Evolutionary conservation across 2,797 vertebrate species (phyloP).

Genomic region (Pseudopleuronectes americanus): DNA sequence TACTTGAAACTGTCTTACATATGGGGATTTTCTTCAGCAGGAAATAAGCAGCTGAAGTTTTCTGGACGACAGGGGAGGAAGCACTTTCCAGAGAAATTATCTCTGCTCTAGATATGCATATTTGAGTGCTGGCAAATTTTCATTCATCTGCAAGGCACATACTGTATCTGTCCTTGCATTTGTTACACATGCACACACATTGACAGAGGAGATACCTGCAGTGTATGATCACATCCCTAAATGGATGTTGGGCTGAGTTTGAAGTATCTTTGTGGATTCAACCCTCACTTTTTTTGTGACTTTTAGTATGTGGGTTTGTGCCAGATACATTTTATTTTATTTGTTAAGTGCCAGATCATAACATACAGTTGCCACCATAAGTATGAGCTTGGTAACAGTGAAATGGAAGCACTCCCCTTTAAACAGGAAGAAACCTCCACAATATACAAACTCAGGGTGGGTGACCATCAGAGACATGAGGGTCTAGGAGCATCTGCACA

Average conservation of each 20-base stretch:
- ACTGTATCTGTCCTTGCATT: constrained; percentile 17
- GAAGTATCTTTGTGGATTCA: constrained; percentile 26
- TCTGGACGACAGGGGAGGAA: not conserved
- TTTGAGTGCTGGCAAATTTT: constrained; percentile 26
- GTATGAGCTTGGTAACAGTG: not conserved
- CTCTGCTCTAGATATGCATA: not conserved
- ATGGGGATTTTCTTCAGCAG: constrained; percentile 6
- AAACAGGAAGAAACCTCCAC: too few species aligned
- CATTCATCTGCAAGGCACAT: constrained; percentile 21
- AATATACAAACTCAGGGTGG: too few species aligned
- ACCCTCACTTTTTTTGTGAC: not conserved
- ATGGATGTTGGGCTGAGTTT: constrained; percentile 31
- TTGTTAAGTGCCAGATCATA: not conserved
- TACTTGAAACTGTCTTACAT: not conserved
- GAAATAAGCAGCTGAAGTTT: constrained; percentile 17
- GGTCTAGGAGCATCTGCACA: too few species aligned
- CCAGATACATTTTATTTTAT: not conserved
- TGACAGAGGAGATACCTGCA: constrained; percentile 16
- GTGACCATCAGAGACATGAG: too few species aligned
- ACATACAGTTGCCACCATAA: not conserved
- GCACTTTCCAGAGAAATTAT: constrained; percentile 23
- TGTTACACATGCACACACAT: constrained; percentile 9
- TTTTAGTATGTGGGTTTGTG: not conserved
- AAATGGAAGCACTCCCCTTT: not conserved
- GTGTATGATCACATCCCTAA: constrained; percentile 22